Evolutionary conservation across 2,797 vertebrate species (phyloP).

Genomic region (Cyclura pinguis): DNA sequence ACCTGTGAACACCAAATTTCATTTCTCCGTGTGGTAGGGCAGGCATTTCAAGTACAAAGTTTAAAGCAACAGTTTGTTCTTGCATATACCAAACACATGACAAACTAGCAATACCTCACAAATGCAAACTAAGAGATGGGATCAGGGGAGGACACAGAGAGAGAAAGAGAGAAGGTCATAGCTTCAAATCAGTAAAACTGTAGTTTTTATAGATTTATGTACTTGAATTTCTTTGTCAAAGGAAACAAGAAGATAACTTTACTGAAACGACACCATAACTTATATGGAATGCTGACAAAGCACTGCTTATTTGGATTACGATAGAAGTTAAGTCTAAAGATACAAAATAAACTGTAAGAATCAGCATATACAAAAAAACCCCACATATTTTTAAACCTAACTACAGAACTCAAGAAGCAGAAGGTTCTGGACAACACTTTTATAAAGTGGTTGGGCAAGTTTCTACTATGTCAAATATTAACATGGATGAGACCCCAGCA

Average conservation of each 20-base stretch:
- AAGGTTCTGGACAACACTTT: neutral
- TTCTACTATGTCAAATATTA: neutral
- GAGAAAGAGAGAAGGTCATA: neutral
- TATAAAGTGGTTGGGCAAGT: neutral
- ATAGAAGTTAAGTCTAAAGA: conserved; percentile 39
- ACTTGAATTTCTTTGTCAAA: conserved; percentile 21
- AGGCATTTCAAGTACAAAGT: conserved; percentile 28
- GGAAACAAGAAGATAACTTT: neutral
- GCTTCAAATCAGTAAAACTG: conserved; percentile 13
- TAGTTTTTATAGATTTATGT: neutral
- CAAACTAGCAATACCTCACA: conserved; percentile 28
- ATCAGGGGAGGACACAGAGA: conserved; percentile 9
- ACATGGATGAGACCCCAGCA: neutral
- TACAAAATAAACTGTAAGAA: conserved; percentile 21
- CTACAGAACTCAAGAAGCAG: neutral
- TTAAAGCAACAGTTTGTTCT: conserved; percentile 27
- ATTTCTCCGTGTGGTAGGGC: neutral
- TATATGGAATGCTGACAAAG: conserved; percentile 18
- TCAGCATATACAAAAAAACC: neutral
- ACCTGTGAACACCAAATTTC: neutral
- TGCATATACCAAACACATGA: neutral
- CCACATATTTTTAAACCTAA: conserved; percentile 13
- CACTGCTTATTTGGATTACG: neutral
- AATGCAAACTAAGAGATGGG: conserved; percentile 13
- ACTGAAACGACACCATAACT: conserved; percentile 4